phyloP scores from a whole-genome alignment of 2,888 invertebrate species.

The Drosophila meridiana region DNA sequence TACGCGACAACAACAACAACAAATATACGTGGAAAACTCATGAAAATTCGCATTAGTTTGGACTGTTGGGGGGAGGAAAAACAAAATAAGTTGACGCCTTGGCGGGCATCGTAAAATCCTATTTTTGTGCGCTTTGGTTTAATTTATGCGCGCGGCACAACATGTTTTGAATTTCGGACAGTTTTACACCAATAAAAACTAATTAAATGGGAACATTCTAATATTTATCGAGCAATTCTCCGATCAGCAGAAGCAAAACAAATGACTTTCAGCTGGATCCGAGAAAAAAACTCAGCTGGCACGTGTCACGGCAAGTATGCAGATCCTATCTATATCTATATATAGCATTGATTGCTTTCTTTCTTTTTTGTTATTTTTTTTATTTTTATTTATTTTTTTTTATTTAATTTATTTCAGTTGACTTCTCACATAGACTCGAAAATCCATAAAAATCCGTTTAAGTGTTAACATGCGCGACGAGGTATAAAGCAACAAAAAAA shows the following conservation, averaged over 20 bases:
- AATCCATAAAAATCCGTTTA: slow-evolving; percentile 61
- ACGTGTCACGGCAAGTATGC: slow-evolving; percentile 50
- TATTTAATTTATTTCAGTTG: slow-evolving; percentile 17
- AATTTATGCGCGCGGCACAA: slow-evolving; percentile 77
- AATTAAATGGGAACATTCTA: slow-evolving; percentile 65
- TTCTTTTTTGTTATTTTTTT: not conserved
- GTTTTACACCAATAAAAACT: slow-evolving; percentile 70
- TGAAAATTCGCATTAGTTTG: slow-evolving; percentile 27
- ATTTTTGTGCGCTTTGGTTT: slow-evolving; percentile 65
- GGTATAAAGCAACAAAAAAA: slow-evolving; percentile 22
- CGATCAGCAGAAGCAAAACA: slow-evolving; percentile 15
- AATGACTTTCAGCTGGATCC: slow-evolving; percentile 41
- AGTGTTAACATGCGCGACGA: slow-evolving; percentile 66
- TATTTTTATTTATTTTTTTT: not conserved
- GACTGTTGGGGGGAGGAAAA: slow-evolving; percentile 11
- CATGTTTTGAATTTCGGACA: slow-evolving; percentile 64
- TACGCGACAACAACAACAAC: slow-evolving; percentile 24
- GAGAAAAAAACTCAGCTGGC: slow-evolving; percentile 13
- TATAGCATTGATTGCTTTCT: slow-evolving; percentile 8
- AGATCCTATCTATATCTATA: slow-evolving; percentile 33
- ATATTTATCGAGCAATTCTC: slow-evolving; percentile 56
- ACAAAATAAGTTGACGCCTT: slow-evolving; percentile 37
- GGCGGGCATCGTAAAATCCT: slow-evolving; percentile 71
- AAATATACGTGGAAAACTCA: slow-evolving; percentile 31
- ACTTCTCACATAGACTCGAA: slow-evolving; percentile 31